phyloP scores from a whole-genome alignment of 2,113 vertebrate genomes.

The Indicator maculatus region DNA sequence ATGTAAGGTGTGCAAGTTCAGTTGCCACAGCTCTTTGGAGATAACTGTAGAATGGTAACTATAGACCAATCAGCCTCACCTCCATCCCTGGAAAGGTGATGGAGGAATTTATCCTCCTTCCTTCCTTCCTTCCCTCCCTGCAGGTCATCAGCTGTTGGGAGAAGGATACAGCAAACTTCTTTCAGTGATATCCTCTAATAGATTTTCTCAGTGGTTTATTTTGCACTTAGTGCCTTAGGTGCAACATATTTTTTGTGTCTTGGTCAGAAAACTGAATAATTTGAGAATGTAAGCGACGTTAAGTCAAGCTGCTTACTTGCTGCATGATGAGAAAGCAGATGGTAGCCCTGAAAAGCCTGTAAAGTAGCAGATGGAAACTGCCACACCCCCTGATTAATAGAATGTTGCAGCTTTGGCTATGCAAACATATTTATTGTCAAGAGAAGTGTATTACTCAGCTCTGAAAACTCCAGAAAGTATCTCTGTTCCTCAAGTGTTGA shows the following conservation, averaged over 20 bases:
- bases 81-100: too few species aligned
- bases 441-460: not conserved
- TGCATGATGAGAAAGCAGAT: conserved; percentile 46
- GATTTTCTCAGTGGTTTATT: not conserved
- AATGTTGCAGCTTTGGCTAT: conserved; percentile 22
- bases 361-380: conserved; percentile 62
- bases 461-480: not conserved
- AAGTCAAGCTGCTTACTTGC: conserved; percentile 33
- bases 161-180: not conserved
- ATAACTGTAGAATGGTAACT: too few species aligned
- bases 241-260: not conserved
- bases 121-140: not conserved
- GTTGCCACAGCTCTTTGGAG: not conserved
- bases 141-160: not conserved
- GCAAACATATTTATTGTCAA: not conserved
- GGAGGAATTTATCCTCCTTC: too few species aligned
- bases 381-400: conserved; percentile 30
- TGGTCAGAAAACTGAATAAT: not conserved
- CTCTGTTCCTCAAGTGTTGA: not conserved
- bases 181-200: not conserved
- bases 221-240: not conserved
- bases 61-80: too few species aligned
- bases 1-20: not conserved
- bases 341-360: conserved; percentile 46
- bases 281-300: not conserved